Evolutionary conservation across 1,140 invertebrate genomes (phyloP), one percentile per base, ranked within the genome.

Genomic region (Zaprionus kolodkinae): DNA sequence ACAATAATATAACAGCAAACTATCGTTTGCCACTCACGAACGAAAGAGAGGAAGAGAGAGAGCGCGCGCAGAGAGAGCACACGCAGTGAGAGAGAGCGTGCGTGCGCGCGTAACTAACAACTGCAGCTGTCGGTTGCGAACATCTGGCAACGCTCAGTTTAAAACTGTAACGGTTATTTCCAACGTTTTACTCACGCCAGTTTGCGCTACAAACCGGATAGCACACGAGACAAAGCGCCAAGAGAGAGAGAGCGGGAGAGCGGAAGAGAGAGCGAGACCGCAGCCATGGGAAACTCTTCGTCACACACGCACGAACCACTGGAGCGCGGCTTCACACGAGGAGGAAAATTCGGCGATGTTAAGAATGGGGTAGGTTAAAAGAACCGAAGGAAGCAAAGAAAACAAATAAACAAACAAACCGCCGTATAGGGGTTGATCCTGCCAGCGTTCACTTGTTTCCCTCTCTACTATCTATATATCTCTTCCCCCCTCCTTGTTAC

Each of bases 301-400:
- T 93, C 92, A 91, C 92, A 92, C 90, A 92, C 92, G 78, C 92
- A 93, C 78, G 92, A 93, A 89, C 92, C 92, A 80, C 83, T 93
- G 63, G 92, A 93, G 78, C 86, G 90, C 71, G 92, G 92, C 72
- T 93, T 93, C 79, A 91, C 90, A 81, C 84, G 92, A 69, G 92
- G 92, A 69, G 92, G 92, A 81, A 92, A 90, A 90, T 92, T 91
- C 80, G 92, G 92, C 75, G 92, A 93, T 78, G 91, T 92, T 63
- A 93, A 92, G 79, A 92, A 93, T 91, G 85, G 91, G 92, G 92
- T 93, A 92, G 79, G 92, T 93, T 66, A 33, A 57, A n/a, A 30
- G n/a, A 36, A 59, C 11, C 27, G 1, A 3, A 6, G 3, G 27
- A 3, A 6, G 0, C 27, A 0, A 30, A 4, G 27, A 6, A 30